These are phyloP conservation scores for Tetraneura akinire DNA, from an alignment of 1,140 invertebrate genomes.

Conservation along the genomic window DNA sequence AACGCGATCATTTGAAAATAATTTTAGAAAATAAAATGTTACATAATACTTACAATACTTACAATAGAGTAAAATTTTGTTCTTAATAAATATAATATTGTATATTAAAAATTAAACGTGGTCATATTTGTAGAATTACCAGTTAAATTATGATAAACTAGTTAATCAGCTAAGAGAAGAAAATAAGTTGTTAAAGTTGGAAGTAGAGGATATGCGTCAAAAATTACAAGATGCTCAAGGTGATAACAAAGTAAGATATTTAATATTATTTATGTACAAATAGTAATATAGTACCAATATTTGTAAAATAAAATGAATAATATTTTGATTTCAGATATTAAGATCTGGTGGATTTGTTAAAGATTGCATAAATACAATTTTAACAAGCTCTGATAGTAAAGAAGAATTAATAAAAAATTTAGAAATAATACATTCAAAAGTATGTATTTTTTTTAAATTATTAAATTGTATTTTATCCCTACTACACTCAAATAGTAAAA, in stretches of 20 bases:
- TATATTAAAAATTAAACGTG: neutral
- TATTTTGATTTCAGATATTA: constrained; percentile 56
- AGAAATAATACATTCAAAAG: constrained; percentile 44
- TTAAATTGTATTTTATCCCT: neutral
- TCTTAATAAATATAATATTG: neutral
- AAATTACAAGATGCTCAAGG: constrained; percentile 72
- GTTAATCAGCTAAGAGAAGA: constrained; percentile 64
- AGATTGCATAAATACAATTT: constrained; percentile 33
- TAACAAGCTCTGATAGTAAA: constrained; percentile 36
- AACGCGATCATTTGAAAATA: constrained; percentile 79
- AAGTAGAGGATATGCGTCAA: constrained; percentile 71
- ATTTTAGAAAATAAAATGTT: constrained; percentile 66
- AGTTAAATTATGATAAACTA: constrained; percentile 41
- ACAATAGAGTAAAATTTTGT: constrained; percentile 21
- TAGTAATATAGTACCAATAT: no score
- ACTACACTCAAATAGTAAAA: no score
- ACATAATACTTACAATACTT: constrained; percentile 39
- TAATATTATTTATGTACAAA: constrained; percentile 14
- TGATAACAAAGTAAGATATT: constrained; percentile 67
- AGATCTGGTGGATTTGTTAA: constrained; percentile 53
- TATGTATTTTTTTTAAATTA: neutral
- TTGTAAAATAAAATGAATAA: no score
- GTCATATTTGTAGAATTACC: constrained; percentile 19
- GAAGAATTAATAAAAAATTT: constrained; percentile 46
- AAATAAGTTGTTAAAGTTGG: constrained; percentile 69